These are phyloP conservation scores for Troides aeacus DNA, from an alignment of 2,888 invertebrate genomes.

Conservation along the genomic window DNA sequence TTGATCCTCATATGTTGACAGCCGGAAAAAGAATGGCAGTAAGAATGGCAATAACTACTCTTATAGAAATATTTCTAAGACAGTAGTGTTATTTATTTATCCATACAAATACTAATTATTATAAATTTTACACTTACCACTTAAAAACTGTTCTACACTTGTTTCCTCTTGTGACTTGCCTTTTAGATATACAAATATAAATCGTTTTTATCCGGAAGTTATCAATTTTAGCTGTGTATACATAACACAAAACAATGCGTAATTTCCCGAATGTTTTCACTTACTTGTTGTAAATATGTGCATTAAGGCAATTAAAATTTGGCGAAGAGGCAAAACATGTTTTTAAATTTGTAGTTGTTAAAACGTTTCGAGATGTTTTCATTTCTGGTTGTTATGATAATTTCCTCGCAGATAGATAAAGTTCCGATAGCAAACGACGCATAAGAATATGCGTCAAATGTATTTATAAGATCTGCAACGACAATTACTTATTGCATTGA, in stretches of 20 bases:
- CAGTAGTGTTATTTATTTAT: no score
- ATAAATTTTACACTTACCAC: no score
- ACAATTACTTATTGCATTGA: neutral
- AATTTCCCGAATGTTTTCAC: neutral
- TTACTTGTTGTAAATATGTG: neutral
- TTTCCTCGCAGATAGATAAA: constrained; percentile 5
- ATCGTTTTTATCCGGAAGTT: neutral
- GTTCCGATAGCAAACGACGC: constrained; percentile 4
- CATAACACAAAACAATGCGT: neutral
- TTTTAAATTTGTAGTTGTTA: neutral
- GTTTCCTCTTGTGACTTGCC: neutral
- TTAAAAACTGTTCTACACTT: neutral
- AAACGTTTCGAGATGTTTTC: neutral
- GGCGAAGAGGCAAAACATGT: constrained; percentile 9
- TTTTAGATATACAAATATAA: neutral
- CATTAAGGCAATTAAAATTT: neutral
- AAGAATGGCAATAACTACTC: no score
- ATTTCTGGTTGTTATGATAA: neutral
- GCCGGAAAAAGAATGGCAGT: no score
- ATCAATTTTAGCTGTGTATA: neutral
- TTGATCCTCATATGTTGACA: no score
- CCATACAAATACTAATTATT: no score
- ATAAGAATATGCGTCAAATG: constrained; percentile 3
- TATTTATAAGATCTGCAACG: neutral
- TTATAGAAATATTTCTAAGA: no score